Evolutionary conservation across 2,888 invertebrate species (phyloP), one percentile per base, ranked within the genome.

Genomic region (Epistrophe grossulariae): DNA sequence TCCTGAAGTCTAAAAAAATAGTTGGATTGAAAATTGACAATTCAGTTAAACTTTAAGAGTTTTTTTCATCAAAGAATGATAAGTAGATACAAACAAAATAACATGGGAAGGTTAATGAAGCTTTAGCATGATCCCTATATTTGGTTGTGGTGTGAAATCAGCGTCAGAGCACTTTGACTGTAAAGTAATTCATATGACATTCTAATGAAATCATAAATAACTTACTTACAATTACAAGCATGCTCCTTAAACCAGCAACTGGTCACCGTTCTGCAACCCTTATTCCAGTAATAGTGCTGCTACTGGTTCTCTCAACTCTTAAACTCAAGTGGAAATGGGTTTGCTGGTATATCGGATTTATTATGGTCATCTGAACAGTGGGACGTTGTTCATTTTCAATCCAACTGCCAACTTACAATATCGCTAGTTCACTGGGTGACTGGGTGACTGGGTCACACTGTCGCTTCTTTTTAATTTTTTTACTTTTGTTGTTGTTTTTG

Each of bases 341-440:
- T 50, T 62, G 55, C 66, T 71, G 73, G 78, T 71, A 71, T 60
- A 74, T 79, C 50, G 38, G 57, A 85, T 79, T 85, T 85, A 64
- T 73, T 52, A 66, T 74, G 79, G 62, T 59, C 78, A 82, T 70
- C 55, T 55, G 68, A 52, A 43, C 68, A 43, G 70, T 31, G 24
- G 52, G 59, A 38, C 64, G 64, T 50, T 28, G 70, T 68, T 50
- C 62, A 64, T 45, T 81, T 60, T 73, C 60, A 84, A 84, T 80
- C 76, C 84, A 77, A 60, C 68, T 77, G 62, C 62, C 43, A 50
- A 70, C 70, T 70, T 43, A 55, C 70, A 70, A n/a, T 70, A 55
- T 55, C 55, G 40, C 55, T 70, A 40, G 52, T 70, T 70, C 55
- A 70, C 70, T 68, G 50, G 68, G 68, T 68, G 68, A 68, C 68